Conservation (phyloP, 2,888 invertebrate species). For the Pseudanteris insignis region DNA sequence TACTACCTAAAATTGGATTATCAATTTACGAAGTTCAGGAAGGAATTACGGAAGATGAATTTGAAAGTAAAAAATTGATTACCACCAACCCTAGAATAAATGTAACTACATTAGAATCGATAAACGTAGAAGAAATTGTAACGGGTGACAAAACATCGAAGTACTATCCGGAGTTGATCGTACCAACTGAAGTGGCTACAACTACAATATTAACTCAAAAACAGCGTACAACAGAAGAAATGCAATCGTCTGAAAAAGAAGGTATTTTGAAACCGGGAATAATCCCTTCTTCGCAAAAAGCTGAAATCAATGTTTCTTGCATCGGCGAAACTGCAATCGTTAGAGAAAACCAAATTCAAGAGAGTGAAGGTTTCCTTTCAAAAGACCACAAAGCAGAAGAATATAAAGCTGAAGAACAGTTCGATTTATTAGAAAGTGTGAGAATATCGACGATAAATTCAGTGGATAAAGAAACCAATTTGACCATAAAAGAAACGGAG, state of each 20-base stretch:
- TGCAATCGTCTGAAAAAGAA: conserved; percentile 76
- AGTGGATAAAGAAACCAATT: conserved; percentile 73
- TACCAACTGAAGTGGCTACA: conserved; percentile 80
- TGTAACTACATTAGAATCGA: conserved; percentile 72
- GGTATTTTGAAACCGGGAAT: conserved; percentile 71
- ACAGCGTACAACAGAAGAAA: conserved; percentile 74
- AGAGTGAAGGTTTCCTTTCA: conserved; percentile 73
- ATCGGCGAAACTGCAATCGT: conserved; percentile 73
- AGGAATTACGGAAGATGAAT: conserved; percentile 71
- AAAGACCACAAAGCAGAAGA: conserved; percentile 52
- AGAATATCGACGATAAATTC: conserved; percentile 72
- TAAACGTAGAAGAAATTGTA: conserved; percentile 75
- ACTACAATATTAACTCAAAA: conserved; percentile 74
- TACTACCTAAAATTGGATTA: conserved; percentile 73
- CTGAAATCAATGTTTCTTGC: conserved; percentile 69
- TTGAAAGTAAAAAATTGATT: conserved; percentile 68
- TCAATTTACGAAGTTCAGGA: conserved; percentile 74
- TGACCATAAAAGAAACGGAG: conserved; percentile 67
- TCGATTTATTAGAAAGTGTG: conserved; percentile 67
- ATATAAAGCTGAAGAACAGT: conserved; percentile 55
- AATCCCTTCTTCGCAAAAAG: conserved; percentile 72
- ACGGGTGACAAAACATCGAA: conserved; percentile 79
- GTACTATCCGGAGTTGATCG: conserved; percentile 81
- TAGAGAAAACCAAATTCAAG: conserved; percentile 70
- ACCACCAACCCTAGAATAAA: conserved; percentile 72